Base-by-base conservation (phyloP, 2,797 vertebrate species). In the Propithecus perrieri region DNA sequence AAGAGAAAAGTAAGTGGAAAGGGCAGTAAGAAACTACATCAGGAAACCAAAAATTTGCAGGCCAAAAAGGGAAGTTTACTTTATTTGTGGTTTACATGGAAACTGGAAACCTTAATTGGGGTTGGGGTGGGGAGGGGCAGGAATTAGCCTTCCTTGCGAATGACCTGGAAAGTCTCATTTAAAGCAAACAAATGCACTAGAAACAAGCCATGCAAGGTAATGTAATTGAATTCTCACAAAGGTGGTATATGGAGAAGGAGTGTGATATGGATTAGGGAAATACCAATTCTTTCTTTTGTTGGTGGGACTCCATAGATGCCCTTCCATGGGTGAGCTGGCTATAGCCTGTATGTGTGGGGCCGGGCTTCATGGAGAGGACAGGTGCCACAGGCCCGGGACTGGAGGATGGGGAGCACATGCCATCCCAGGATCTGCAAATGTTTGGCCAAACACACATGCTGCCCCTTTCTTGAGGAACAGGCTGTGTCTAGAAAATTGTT, bases 401-500 rank as follows among this genome's bases (percentile, higher is more conserved):
- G 0, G 30, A 67, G 59, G 67, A 55, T 15, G 35, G 84, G 30
- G 28, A 11, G 17, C 4, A 1, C 24, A 30, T 18, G 74, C 53
- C 35, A 59, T 63, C 74, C n/a, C 22, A 17, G 43, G 30, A 61
- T 28, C 15, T 1, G 12, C 41, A 80, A n/a, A 55, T 15, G 13
- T 90, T 94, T 59, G 94, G 85, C 53, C 79, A 87, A 79, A 75
- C 10, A 38, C 26, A 80, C 50, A 61, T 20, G 43, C 55, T 61
- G 5, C 76, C 87, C 89, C 1, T 74, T 88, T 53, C 74, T 88
- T 24, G 72, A 97, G 85, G 89, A 94, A 50, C 5, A 79, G 79
- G 50, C 94, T 88, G 78, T 46, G 1, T 96, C 89, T 96, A 90
- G 96, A 97, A 98, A 98, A 98, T 98, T 98, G 95, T 91, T 98